These are phyloP conservation scores for Vimba vimba DNA, from an alignment of 2,113 vertebrate genomes.

Conservation along the genomic window DNA sequence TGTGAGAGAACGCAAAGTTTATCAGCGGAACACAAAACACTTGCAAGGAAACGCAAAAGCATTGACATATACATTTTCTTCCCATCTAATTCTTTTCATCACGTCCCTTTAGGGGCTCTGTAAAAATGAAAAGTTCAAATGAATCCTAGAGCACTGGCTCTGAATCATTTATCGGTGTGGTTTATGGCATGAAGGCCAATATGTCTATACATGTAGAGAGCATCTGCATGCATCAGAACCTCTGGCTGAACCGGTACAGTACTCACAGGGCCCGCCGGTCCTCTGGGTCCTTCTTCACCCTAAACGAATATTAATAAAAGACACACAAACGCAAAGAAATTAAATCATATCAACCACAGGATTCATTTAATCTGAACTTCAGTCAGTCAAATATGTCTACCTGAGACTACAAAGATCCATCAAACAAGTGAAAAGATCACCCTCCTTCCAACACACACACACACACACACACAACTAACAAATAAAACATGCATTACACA, in stretches of 20 bases:
- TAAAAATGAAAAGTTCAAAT: not conserved
- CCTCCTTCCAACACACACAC: not conserved
- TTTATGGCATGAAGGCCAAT: not conserved
- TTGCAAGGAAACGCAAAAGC: too few relatives aligned
- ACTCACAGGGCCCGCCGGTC: constrained; percentile 81
- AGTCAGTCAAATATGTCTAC: not conserved
- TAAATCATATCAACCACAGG: not conserved
- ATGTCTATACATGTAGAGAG: not conserved
- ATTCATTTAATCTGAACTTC: not conserved
- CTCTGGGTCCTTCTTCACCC: constrained; percentile 80
- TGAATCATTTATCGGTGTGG: not conserved
- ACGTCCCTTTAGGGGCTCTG: too few relatives aligned
- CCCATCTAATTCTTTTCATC: too few relatives aligned
- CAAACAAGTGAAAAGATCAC: not conserved
- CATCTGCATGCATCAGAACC: not conserved
- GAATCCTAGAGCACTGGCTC: not conserved
- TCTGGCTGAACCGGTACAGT: constrained; percentile 27
- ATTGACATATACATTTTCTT: too few relatives aligned
- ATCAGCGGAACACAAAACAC: too few relatives aligned
- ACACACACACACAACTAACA: constrained; percentile 24
- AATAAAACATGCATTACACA: constrained; percentile 61
- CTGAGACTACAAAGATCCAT: not conserved
- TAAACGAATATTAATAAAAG: constrained; percentile 57
- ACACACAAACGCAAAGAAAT: constrained; percentile 20
- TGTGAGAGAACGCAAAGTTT: too few relatives aligned